Evolutionary conservation across 2,113 vertebrate species (phyloP), one percentile per base, ranked within the genome.

Genomic region (Burhinus bistriatus): DNA sequence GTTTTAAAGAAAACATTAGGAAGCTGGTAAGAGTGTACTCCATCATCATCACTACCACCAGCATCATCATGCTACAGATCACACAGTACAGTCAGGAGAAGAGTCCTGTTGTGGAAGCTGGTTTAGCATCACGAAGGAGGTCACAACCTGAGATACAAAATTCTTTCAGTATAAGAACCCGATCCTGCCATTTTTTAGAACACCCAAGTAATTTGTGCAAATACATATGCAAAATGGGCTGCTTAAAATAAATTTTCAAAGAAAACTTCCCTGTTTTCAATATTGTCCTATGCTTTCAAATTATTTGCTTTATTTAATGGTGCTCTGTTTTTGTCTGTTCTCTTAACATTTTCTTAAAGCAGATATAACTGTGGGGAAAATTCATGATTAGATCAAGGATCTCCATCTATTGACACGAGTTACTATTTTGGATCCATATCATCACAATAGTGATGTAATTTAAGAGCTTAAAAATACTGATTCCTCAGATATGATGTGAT

Each of bases 121-220:
- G 22, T 79, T 71, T 58, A 59, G 26, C 42, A 80, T n/a, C 47
- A 62, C 6, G 38, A 70, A 94, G 30, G 8, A 42, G 3, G 4
- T 47, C 47, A 61, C 15, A 70, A 29, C 1, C 12, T 58, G 3
- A 0, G 11, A 7, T 29, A 54, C 4, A 59, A 76, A 88, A 72
- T 58, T 57, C 6, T 69, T 73, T 80, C 32, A 32, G 5, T 40
- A 34, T 58, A 83, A 45, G 20, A 83, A 64, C 29, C 2, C 0
- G 15, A 58, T 30, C 15, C 11, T 54, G 14, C 3, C 0, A 2
- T 23, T 62, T 76, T 55, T 45, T 61, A 6, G 45, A 87, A 47
- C 9, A 55, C 5, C 0, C 8, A 16, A 21, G 7, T 44, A 36
- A 26, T 11, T 73, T 0, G 0, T 66, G 11, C 4, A 76, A 91